These are phyloP conservation scores for Theonella swinhoei DNA, from an alignment of 37 sponge, comb jelly and placozoan species.

Conservation along the genomic window DNA sequence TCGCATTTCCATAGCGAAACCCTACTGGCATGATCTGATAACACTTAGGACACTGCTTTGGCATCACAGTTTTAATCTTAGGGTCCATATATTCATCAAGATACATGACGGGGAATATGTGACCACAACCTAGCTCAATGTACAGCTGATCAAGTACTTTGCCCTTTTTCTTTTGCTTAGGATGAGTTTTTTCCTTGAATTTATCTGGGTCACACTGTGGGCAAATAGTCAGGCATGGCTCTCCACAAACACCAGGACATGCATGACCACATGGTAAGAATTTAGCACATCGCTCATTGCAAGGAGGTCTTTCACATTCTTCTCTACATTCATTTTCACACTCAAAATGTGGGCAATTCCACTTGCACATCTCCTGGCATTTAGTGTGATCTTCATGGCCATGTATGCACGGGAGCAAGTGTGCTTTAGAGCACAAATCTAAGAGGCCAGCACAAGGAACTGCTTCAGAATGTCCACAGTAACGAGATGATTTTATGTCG, in stretches of 20 bases:
- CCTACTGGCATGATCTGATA: not conserved
- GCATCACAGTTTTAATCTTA: not conserved
- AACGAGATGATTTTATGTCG: not conserved
- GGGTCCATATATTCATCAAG: slow-evolving; percentile 26
- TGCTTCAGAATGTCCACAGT: slow-evolving; percentile 46
- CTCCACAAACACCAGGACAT: slow-evolving; percentile 80
- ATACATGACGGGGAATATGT: slow-evolving; percentile 44
- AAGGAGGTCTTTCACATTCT: slow-evolving; percentile 53
- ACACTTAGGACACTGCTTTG: slow-evolving; percentile 23
- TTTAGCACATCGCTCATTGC: slow-evolving; percentile 60
- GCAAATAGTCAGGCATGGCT: slow-evolving; percentile 67
- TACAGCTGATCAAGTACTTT: not conserved
- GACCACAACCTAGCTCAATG: slow-evolving; percentile 42
- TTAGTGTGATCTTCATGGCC: not conserved
- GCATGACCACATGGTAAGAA: slow-evolving; percentile 63
- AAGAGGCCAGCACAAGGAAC: slow-evolving; percentile 3
- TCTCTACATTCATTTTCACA: slow-evolving; percentile 65
- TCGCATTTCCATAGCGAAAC: slow-evolving; percentile 44
- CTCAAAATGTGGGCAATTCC: slow-evolving; percentile 37
- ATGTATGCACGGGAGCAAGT: not conserved
- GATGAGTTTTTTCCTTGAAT: slow-evolving; percentile 6
- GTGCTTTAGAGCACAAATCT: not conserved
- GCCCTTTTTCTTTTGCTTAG: not conserved
- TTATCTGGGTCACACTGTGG: slow-evolving; percentile 34
- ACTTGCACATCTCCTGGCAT: slow-evolving; percentile 24